Percentiles rank a stretch among this genome's conserved stretches.
phyloP scores from a whole-genome alignment of 2,888 invertebrate genomes.

The Cryptops parisi region DNA sequence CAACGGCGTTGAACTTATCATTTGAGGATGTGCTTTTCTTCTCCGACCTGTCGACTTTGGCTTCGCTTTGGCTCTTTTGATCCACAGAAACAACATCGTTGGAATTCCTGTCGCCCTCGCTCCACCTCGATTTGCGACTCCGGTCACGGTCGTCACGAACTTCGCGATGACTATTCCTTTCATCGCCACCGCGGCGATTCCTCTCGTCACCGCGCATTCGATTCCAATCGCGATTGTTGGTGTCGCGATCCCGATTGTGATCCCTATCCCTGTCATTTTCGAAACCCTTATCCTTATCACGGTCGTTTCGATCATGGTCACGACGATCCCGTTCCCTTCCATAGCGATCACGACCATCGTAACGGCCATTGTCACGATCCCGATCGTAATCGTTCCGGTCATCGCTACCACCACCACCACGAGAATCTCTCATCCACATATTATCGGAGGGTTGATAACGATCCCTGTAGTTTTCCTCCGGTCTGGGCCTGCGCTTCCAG shows the following conservation, averaged over 20 bases:
- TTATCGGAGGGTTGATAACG: not conserved
- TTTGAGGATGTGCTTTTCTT: not conserved
- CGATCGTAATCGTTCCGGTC: not conserved
- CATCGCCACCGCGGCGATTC: not conserved
- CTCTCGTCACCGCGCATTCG: not conserved
- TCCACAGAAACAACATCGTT: not conserved
- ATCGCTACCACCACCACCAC: not conserved
- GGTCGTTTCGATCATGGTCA: too few relatives aligned
- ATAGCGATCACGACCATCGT: too few relatives aligned
- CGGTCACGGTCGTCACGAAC: not conserved
- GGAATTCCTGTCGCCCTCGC: constrained; percentile 1
- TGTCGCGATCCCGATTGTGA: not conserved
- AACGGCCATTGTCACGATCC: not conserved
- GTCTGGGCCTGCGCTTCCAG: constrained; percentile 2
- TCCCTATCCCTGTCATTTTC: not conserved
- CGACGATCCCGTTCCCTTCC: not conserved
- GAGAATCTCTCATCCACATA: not conserved
- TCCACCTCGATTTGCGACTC: constrained; percentile 10
- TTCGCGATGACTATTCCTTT: not conserved
- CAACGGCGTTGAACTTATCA: not conserved
- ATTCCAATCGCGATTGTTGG: not conserved
- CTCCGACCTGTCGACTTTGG: not conserved
- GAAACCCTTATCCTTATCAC: too few relatives aligned
- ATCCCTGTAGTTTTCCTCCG: not conserved
- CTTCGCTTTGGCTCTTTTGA: not conserved